phyloP scores from a whole-genome alignment of 2,797 vertebrate species.

The Amblyopsis hoosieri region DNA sequence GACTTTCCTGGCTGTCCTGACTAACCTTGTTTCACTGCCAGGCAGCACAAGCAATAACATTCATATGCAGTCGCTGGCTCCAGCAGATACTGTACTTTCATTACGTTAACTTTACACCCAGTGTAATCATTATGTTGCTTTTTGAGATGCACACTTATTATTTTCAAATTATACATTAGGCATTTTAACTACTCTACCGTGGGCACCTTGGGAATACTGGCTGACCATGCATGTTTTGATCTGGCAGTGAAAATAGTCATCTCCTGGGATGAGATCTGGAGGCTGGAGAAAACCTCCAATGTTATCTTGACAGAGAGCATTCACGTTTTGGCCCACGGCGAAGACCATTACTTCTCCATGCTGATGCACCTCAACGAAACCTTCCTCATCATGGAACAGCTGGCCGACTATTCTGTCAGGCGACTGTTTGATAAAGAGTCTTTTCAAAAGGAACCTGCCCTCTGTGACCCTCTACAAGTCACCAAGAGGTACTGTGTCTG shows the following conservation, averaged over 20 bases:
- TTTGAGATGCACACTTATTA: background rate
- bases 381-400: slow-evolving; percentile 94
- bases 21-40: too few relatives aligned
- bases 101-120: too few relatives aligned
- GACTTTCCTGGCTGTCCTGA: too few relatives aligned
- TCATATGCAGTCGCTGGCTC: background rate
- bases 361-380: slow-evolving; percentile 94
- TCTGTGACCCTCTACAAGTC: slow-evolving; percentile 90
- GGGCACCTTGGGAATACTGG: background rate
- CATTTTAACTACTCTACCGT: too few relatives aligned
- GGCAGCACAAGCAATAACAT: too few relatives aligned
- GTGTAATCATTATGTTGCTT: background rate
- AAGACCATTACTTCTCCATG: slow-evolving; percentile 97
- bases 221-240: background rate
- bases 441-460: slow-evolving; percentile 85
- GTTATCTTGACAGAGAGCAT: slow-evolving; percentile 95
- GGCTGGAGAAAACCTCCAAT: slow-evolving; percentile 90
- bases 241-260: slow-evolving; percentile 90
- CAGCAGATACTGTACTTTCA: background rate
- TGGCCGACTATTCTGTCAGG: slow-evolving; percentile 90
- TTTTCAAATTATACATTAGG: background rate
- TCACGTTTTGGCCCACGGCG: slow-evolving; percentile 86
- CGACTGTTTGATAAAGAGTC: slow-evolving; percentile 96
- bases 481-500: slow-evolving; percentile 86
- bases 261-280: slow-evolving; percentile 94